phyloP scores from a whole-genome alignment of 92 coral and sea anemone genomes.

The Epizoanthus stellaris region DNA sequence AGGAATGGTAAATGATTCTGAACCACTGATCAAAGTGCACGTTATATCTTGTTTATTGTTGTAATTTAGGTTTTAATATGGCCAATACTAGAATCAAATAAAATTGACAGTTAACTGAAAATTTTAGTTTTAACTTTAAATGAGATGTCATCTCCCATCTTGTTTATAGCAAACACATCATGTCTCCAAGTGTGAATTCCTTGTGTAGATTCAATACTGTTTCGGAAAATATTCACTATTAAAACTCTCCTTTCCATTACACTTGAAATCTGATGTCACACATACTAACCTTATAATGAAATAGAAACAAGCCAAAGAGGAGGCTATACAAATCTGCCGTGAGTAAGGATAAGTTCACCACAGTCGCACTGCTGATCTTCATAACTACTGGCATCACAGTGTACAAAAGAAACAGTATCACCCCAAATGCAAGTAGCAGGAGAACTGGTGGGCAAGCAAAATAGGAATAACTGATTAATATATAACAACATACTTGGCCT shows the following conservation, averaged over 20 bases:
- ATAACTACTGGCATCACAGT: constrained; percentile 76
- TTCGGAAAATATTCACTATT: no score
- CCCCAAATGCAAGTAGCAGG: constrained; percentile 71
- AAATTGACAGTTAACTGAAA: not conserved
- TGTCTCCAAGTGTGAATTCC: no score
- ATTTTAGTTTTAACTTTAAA: no score
- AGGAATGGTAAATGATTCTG: no score
- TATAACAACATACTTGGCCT: not conserved
- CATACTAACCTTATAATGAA: constrained; percentile 79
- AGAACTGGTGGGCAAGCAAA: constrained; percentile 59
- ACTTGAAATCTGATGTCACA: no score
- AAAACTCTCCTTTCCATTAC: not conserved
- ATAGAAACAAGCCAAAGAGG: constrained; percentile 82
- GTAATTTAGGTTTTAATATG: no score
- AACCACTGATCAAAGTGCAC: no score
- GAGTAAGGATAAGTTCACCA: constrained; percentile 87
- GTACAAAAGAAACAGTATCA: constrained; percentile 78
- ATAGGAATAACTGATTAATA: not conserved
- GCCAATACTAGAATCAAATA: not conserved
- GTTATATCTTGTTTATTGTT: no score
- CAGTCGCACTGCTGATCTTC: constrained; percentile 86
- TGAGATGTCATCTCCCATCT: no score
- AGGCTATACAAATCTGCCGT: constrained; percentile 94
- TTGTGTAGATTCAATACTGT: no score
- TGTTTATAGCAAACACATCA: no score